Evolutionary conservation across 2,797 vertebrate species (phyloP).

Genomic region (Crax fasciolata): DNA sequence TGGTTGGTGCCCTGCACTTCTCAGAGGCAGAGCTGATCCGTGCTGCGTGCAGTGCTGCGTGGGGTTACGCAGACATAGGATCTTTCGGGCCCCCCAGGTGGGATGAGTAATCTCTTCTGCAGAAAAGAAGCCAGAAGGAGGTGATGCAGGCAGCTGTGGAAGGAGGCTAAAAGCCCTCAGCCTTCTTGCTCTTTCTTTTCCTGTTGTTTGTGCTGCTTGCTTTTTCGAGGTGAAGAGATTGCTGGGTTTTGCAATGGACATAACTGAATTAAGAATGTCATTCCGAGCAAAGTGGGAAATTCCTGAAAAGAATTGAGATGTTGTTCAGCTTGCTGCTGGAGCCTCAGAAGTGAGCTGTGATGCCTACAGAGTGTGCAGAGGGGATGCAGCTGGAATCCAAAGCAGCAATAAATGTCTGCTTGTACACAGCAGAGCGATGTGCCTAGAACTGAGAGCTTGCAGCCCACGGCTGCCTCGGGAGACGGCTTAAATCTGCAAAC

Average conservation of each 20-base stretch:
- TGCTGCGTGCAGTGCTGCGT: neutral
- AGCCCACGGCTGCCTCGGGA: neutral
- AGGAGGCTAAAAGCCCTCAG: neutral
- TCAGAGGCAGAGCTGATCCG: neutral
- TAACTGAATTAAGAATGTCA: neutral
- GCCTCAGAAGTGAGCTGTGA: neutral
- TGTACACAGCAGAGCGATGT: neutral
- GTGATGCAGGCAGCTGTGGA: neutral
- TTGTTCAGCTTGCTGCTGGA: neutral
- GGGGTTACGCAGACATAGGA: neutral
- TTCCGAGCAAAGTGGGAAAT: neutral
- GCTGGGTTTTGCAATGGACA: slow-evolving; percentile 2
- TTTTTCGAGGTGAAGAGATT: neutral
- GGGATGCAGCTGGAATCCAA: neutral
- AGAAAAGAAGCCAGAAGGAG: neutral
- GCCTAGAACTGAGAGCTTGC: neutral
- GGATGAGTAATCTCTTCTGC: neutral
- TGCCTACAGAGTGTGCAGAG: neutral
- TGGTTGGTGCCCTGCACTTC: neutral
- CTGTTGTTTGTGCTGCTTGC: neutral
- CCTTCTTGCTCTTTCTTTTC: neutral
- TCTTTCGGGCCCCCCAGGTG: neutral
- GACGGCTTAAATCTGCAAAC: neutral
- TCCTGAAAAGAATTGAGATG: neutral
- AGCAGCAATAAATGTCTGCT: neutral